Base-by-base conservation (phyloP, 2,888 invertebrate species). In the Philonicus albiceps region DNA sequence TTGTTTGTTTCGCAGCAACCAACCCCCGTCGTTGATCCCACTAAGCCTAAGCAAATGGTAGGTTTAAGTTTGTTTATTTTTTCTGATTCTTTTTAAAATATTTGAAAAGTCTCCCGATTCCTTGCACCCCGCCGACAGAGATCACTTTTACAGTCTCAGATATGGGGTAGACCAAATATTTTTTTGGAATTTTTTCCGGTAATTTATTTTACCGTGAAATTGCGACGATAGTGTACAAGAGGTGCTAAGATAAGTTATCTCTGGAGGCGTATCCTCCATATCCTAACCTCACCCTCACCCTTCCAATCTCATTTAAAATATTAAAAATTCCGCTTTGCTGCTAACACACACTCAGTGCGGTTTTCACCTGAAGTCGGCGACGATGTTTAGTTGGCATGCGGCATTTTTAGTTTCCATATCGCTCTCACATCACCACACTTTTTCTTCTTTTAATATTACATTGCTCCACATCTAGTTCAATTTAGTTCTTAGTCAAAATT, bases 31-130 rank as follows among this genome's bases (percentile, higher is more conserved):
- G 93, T 93, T 91, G 93, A 94, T 93, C 94, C 94, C 91, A 93
- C 93, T 92, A 94, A 94, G 91, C 94, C 94, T 91, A 93, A 94
- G 91, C 92, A 93, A 91, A 93, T 94, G 95, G 95, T 95, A 94
- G 93, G 94, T 94, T 89, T 89, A 88, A 88, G 89, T 90, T 89
- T 89, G 87, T 88, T 89, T 89, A 88, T 87, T 87, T 75, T 43
- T 88, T 88, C 87, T 76, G 78, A 78, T 87, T 76, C 43, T 64
- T 74, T n/a, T 53, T 76, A 13, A 30, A 53, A 64, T 13, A 55
- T 53, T 72, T 40, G 22, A 53, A 75, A 85, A 31, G n/a, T 34
- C n/a, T 74, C 19, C 53, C 73, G 2, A 7, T 16, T 34, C 74
- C 74, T 31, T 3, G 34, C 37, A 19, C 22, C 64, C 64, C 22